phyloP scores from a whole-genome alignment of 2,113 vertebrate species.

The Gymnocephalus cernua region DNA sequence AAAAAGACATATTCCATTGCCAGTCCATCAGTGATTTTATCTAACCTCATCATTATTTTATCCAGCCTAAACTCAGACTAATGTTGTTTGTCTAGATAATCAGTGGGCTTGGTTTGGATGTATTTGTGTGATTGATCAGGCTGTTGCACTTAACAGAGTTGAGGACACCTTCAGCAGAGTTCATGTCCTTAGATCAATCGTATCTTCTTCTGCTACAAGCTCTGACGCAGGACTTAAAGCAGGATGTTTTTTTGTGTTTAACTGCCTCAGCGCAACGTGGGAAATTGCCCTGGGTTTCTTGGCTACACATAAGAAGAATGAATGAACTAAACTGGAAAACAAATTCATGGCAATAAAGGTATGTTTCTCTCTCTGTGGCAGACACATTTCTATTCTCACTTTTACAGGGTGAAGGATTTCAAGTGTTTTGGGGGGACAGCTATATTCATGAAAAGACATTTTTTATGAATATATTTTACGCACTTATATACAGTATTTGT shows the following conservation, averaged over 20 bases:
- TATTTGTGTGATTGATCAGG: slow-evolving; percentile 23
- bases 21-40: slow-evolving; percentile 29
- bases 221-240: slow-evolving; percentile 33
- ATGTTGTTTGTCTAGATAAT: slow-evolving; percentile 47
- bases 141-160: slow-evolving; percentile 3
- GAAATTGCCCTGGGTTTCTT: slow-evolving; percentile 39
- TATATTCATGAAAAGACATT: background rate
- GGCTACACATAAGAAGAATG: slow-evolving; percentile 29
- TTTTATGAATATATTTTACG: background rate
- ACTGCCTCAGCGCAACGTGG: slow-evolving; percentile 21
- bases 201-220: slow-evolving; percentile 44
- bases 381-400: background rate
- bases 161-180: slow-evolving; percentile 52
- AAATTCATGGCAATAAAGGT: slow-evolving; percentile 6
- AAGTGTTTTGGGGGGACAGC: background rate
- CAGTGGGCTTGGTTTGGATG: slow-evolving; percentile 24
- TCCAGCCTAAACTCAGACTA: slow-evolving; percentile 26
- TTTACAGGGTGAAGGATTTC: slow-evolving; percentile 1
- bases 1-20: slow-evolving; percentile 9
- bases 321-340: slow-evolving; percentile 39
- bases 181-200: slow-evolving; percentile 50
- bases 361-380: slow-evolving; percentile 1
- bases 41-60: slow-evolving; percentile 52
- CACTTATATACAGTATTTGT: background rate
- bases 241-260: slow-evolving; percentile 29